phyloP scores from a whole-genome alignment of 2,888 invertebrate genomes.

The Chloroclysta siterata region DNA sequence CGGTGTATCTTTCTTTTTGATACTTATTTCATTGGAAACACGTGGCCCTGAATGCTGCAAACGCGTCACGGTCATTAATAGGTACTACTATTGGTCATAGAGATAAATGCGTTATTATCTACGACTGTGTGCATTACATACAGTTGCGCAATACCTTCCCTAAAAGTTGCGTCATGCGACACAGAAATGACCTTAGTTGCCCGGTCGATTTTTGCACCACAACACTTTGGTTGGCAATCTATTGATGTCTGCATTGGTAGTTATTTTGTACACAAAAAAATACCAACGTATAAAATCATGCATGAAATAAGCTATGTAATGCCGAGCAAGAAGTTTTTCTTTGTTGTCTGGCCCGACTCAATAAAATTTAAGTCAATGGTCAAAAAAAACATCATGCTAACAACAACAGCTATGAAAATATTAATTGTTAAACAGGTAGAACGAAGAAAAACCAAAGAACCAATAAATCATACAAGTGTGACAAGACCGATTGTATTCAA shows the following conservation, averaged over 20 bases:
- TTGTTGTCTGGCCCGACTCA: constrained; percentile 15
- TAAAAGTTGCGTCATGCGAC: constrained; percentile 74
- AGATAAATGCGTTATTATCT: constrained; percentile 31
- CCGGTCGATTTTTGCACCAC: constrained; percentile 70
- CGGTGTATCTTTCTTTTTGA: neutral
- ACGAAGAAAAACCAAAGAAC: constrained; percentile 6
- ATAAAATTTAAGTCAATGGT: too few species aligned
- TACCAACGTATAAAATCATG: neutral
- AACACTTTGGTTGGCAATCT: constrained; percentile 27
- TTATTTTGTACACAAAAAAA: neutral
- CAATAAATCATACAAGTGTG: constrained; percentile 27
- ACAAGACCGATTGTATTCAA: constrained; percentile 31
- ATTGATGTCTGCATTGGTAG: constrained; percentile 24
- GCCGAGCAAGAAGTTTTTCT: constrained; percentile 3
- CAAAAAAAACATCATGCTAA: neutral
- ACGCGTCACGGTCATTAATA: constrained; percentile 14
- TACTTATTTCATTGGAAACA: constrained; percentile 1
- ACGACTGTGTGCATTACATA: constrained; percentile 48
- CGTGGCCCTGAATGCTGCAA: constrained; percentile 4
- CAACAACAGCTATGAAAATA: neutral
- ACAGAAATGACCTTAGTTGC: constrained; percentile 72
- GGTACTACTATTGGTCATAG: constrained; percentile 19
- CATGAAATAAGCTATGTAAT: neutral
- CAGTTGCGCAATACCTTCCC: constrained; percentile 72
- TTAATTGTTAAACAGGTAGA: neutral